Base-by-base conservation (phyloP, 2,797 vertebrate genomes). In the Melanotaenia boesemani region DNA sequence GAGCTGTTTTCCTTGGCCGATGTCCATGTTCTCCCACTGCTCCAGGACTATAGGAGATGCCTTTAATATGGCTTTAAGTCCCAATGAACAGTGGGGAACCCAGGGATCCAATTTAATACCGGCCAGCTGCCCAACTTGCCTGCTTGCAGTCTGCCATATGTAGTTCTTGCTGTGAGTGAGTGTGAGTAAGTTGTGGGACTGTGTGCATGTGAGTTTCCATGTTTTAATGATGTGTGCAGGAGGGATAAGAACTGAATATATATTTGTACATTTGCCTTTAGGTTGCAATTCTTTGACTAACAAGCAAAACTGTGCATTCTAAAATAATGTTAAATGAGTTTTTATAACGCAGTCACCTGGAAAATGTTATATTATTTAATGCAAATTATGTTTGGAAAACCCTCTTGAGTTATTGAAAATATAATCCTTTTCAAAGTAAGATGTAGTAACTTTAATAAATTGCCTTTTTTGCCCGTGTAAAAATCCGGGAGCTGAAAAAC, bases 1-100 rank as follows among this genome's bases (percentile, higher is more conserved):
- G 41, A 67, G 82, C 76, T 93, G 92, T 88, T 94, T 92, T 88
- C 76, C 79, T 94, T 94, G 93, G 94, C 92, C 88, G 66, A 66
- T 84, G 83, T 92, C 93, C 94, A 94, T 78, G 85, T 77, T 86
- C 87, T 91, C 93, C 92, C 89, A 88, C 88, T 83, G 89, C 77
- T 87, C 80, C 84, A 64, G 82, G 83, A 87, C 92, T 86, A 91
- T 86, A 88, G 90, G 92, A 94, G 91, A 91, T 92, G 84, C 84
- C 84, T 94, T 95, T 93, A 94, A 93, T 94, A 91, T 91, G 89
- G 91, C 89, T 92, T 91, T 90, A 92, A 90, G 92, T 92, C 92
- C 90, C 89, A 86, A 65, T 72, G 91, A 93, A 80, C 92, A 91
- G 89, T 64, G 80, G 91, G 92, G 91, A 92, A 93, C 89, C 87